Evolutionary conservation across 2,888 invertebrate species (phyloP).

Genomic region (Chalcis sispes): DNA sequence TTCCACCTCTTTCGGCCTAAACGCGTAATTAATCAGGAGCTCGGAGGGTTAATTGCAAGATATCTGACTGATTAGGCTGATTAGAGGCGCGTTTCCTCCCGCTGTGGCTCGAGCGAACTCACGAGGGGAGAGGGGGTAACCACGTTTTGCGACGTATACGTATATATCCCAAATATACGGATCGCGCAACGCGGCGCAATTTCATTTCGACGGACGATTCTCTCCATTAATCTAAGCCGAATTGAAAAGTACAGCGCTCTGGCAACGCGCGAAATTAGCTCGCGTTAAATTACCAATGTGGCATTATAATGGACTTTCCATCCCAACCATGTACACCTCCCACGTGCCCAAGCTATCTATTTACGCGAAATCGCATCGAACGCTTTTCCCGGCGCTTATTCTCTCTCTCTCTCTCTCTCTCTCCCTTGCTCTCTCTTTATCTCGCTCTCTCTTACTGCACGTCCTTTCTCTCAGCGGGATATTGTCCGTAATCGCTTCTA

Average conservation of each 20-base stretch:
- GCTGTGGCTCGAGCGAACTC: too few species aligned
- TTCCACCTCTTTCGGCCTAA: neutral
- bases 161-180: too few species aligned
- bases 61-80: constrained; percentile 38
- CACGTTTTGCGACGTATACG: too few species aligned
- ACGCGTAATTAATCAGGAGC: constrained; percentile 34
- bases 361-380: constrained; percentile 10
- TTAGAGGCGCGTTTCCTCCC: constrained; percentile 26
- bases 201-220: constrained; percentile 12
- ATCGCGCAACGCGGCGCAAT: neutral
- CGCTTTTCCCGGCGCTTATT: too few species aligned
- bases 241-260: constrained; percentile 13
- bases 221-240: constrained; percentile 14
- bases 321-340: neutral
- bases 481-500: too few species aligned
- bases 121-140: too few species aligned
- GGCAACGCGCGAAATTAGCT: neutral
- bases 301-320: constrained; percentile 22
- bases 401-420: neutral
- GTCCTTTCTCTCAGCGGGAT: neutral
- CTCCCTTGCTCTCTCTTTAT: neutral
- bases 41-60: constrained; percentile 33
- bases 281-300: neutral
- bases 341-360: neutral
- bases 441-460: too few species aligned